These are phyloP conservation scores for Neuroterus valhalla DNA, from an alignment of 1,140 invertebrate species.

Conservation along the genomic window DNA sequence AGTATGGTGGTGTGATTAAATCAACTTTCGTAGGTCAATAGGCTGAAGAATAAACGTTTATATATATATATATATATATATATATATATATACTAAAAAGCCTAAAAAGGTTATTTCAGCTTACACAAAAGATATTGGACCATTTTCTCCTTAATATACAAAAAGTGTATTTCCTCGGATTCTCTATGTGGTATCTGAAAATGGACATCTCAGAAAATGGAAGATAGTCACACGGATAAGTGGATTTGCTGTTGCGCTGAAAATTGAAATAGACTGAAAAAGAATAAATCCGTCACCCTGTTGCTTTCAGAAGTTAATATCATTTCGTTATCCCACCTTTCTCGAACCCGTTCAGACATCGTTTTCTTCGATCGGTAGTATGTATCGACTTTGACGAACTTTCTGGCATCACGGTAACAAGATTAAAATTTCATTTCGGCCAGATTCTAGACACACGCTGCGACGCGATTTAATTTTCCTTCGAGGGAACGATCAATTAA, in stretches of 20 bases:
- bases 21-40: no score
- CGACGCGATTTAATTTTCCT: not conserved
- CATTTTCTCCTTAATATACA: not conserved
- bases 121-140: no score
- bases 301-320: slow-evolving; percentile 36
- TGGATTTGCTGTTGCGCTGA: slow-evolving; percentile 2
- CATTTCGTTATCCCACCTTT: slow-evolving; percentile 38
- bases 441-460: not conserved
- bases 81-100: no score
- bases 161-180: not conserved
- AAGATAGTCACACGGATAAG: not conserved
- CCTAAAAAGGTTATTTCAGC: no score
- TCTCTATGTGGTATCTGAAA: not conserved
- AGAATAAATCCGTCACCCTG: not conserved
- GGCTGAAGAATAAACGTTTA: no score
- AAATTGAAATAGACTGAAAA: slow-evolving; percentile 17
- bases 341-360: slow-evolving; percentile 23
- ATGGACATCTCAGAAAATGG: slow-evolving; percentile 1
- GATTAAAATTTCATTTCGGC: slow-evolving; percentile 15
- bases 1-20: no score
- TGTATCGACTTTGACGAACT: slow-evolving; percentile 18
- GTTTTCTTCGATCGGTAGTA: slow-evolving; percentile 31
- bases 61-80: no score
- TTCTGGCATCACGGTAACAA: slow-evolving; percentile 20
- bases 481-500: slow-evolving; percentile 12